phyloP scores from a whole-genome alignment of 2,113 vertebrate genomes.

The Bos taurus region DNA sequence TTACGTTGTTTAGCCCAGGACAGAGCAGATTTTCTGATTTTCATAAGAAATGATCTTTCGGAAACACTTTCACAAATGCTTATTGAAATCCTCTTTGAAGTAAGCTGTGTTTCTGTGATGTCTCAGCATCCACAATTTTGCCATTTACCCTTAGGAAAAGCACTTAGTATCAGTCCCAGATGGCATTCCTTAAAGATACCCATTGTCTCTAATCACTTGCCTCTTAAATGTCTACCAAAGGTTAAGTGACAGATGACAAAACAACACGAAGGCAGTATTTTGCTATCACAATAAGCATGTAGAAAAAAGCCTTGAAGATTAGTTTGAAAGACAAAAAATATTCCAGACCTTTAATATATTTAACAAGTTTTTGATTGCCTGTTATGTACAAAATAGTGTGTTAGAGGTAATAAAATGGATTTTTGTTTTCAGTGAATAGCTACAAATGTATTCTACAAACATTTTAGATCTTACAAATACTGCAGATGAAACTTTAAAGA shows the following conservation, averaged over 20 bases:
- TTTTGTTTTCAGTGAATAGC: background rate
- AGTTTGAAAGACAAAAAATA: background rate
- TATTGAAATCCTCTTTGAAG: background rate
- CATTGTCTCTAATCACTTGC: background rate
- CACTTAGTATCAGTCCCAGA: background rate
- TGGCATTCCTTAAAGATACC: background rate
- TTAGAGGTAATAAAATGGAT: background rate
- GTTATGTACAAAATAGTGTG: background rate
- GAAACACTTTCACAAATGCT: background rate
- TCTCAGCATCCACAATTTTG: background rate
- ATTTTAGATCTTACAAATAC: background rate
- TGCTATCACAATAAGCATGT: background rate
- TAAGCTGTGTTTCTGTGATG: background rate
- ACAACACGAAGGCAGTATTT: background rate
- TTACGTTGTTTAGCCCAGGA: slow-evolving; percentile 29
- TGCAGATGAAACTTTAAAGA: background rate
- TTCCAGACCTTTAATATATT: background rate
- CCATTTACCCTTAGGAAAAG: background rate
- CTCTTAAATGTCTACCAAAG: background rate
- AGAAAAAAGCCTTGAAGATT: background rate
- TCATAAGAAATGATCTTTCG: background rate
- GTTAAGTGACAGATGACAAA: background rate
- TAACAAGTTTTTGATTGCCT: background rate
- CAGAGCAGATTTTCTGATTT: slow-evolving; percentile 27
- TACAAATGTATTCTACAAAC: background rate